Percentiles rank a stretch among this genome's conserved stretches.
phyloP scores from a whole-genome alignment of 1,140 invertebrate genomes.

The Lysiphlebus fabarum region DNA sequence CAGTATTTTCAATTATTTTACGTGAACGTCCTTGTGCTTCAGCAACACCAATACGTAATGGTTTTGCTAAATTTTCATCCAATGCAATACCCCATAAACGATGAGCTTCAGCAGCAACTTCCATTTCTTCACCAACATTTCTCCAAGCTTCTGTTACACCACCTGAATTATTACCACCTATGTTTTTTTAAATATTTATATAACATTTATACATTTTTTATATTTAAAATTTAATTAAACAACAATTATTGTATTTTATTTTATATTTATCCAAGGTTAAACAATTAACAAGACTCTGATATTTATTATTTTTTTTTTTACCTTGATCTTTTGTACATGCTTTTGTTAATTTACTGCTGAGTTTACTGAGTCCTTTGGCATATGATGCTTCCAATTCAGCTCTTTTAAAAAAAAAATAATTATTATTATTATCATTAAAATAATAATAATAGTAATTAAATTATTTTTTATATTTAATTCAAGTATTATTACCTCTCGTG shows the following conservation, averaged over 20 bases:
- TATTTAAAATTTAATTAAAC: too few relatives aligned
- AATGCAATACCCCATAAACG: slow-evolving; percentile 74
- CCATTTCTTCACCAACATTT: slow-evolving; percentile 84
- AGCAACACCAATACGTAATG: slow-evolving; percentile 62
- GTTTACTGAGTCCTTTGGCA: slow-evolving; percentile 83
- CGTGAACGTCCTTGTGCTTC: slow-evolving; percentile 64
- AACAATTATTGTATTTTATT: too few relatives aligned
- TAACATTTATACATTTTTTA: too few relatives aligned
- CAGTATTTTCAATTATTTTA: slow-evolving; percentile 73
- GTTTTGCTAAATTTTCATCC: slow-evolving; percentile 85
- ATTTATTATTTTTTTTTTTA: slow-evolving; percentile 18
- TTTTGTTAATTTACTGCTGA: slow-evolving; percentile 81
- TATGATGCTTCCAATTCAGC: slow-evolving; percentile 86
- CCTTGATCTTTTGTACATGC: slow-evolving; percentile 64
- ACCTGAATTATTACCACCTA: slow-evolving; percentile 71
- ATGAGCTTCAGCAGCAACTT: slow-evolving; percentile 83
- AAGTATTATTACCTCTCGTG: slow-evolving; percentile 75
- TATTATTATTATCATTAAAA: too few relatives aligned
- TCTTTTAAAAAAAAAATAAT: slow-evolving; percentile 52
- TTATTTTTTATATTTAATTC: not conserved
- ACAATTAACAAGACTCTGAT: too few relatives aligned
- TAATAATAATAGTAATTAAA: too few relatives aligned
- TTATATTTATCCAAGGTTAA: too few relatives aligned
- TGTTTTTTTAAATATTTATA: too few relatives aligned
- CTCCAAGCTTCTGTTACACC: slow-evolving; percentile 86